Base-by-base conservation (phyloP, 2,797 vertebrate species). In the Myotis myotis region DNA sequence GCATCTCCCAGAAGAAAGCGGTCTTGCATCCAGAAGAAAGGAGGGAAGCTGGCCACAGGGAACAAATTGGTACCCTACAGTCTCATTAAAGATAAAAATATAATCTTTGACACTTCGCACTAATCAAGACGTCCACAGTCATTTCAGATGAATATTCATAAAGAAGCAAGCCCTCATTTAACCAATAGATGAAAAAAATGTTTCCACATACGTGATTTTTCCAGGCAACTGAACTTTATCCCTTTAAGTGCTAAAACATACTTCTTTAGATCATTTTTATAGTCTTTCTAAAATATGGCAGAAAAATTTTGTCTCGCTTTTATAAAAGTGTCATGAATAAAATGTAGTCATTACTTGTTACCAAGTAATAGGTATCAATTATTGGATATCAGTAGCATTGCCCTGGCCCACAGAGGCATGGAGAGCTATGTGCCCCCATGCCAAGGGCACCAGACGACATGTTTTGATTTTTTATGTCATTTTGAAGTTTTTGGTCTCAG, bases 41-140 rank as follows among this genome's bases (percentile, higher is more conserved):
- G 55, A 89, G 11, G 30, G 38, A n/a, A 64, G 0, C 33, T 72
- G 28, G 66, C 36, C 23, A 76, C 79, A 79, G 75, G 12, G 49
- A 81, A 75, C 5, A 78, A 57, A 81, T 23, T 88, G 53, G 81
- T 93, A 90, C 30, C 20, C 49, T 90, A 70, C 47, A 41, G 20
- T 49, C 53, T 88, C 62, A 74, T 94, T 90, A 93, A 91, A 93
- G 68, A 94, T 36, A 79, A 79, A 92, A 95, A 91, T 74, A 11
- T 62, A 85, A 94, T 19, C 78, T 44, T 86, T 68, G 30, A 70
- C 55, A 78, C 53, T 17, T 62, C 4, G 17, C 53, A 70, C 80
- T 93, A 87, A 91, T 79, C 75, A 86, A 49, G 75, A 92, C 22
- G 79, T 92, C 30, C 57, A 88, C 55, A 51, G 68, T 81, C 47